Conservation (phyloP, 2,888 invertebrate species). For the Pilophorus perplexus region DNA sequence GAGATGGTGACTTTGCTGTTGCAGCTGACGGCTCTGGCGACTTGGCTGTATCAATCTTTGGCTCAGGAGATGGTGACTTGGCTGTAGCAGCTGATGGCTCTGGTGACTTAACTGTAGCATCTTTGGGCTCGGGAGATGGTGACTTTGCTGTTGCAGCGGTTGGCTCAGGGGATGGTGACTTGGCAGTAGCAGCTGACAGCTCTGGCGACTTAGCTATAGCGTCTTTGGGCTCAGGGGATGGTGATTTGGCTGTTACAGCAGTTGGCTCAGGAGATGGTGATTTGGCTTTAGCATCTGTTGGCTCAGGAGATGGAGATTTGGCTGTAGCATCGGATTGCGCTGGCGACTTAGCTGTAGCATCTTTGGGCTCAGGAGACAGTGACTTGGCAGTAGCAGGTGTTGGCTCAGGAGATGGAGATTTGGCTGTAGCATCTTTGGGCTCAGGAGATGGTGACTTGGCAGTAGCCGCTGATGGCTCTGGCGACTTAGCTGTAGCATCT, state of each 20-base stretch:
- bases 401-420: background rate
- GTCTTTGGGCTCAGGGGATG: slow-evolving; percentile 15
- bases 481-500: background rate
- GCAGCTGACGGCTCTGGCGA: background rate
- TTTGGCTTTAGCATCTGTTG: background rate
- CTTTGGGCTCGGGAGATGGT: slow-evolving; percentile 1
- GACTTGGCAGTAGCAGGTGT: background rate
- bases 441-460: slow-evolving; percentile 16
- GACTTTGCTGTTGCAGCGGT: background rate
- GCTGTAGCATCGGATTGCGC: slow-evolving; percentile 17
- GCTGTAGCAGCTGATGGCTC: slow-evolving; percentile 4
- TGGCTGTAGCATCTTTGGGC: background rate
- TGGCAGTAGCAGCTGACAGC: background rate
- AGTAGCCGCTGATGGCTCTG: background rate
- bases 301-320: slow-evolving; percentile 15
- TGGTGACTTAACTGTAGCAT: background rate
- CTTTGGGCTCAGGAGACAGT: slow-evolving; percentile 8
- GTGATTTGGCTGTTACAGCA: slow-evolving; percentile 1
- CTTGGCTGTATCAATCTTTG: slow-evolving; percentile 3
- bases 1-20: background rate
- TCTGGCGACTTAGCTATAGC: slow-evolving; percentile 10
- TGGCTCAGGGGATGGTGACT: slow-evolving; percentile 19
- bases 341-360: slow-evolving; percentile 15
- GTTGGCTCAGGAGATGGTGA: slow-evolving; percentile 11
- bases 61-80: slow-evolving; percentile 13